Evolutionary conservation across 2,888 invertebrate genomes (phyloP).

Genomic region (Plebejus melissa): DNA sequence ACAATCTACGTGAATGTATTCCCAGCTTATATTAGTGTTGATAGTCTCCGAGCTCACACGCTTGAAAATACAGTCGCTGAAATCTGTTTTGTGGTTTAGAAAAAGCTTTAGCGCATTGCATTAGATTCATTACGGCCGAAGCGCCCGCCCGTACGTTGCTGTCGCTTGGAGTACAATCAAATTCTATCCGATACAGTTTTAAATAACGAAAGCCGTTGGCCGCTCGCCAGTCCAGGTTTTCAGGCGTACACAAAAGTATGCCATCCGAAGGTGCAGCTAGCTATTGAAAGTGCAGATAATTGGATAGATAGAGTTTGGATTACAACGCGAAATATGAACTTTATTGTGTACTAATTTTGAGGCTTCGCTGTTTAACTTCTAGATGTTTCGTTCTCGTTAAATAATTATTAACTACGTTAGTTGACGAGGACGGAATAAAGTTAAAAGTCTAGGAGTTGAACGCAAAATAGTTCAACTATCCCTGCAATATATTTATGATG

Average conservation of each 20-base stretch:
- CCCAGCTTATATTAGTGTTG: too few species aligned
- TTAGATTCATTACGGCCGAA: neutral
- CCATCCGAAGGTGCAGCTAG: neutral
- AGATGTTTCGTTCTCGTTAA: neutral
- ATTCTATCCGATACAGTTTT: neutral
- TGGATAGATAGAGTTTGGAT: neutral
- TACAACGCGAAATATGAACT: neutral
- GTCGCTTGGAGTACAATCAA: neutral
- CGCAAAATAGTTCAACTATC: neutral
- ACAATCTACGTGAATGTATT: too few species aligned
- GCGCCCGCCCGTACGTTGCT: neutral
- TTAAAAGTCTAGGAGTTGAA: neutral
- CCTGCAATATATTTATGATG: neutral
- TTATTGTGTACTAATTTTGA: neutral
- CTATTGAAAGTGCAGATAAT: neutral
- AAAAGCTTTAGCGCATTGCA: neutral
- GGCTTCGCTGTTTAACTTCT: neutral
- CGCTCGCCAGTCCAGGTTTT: slow-evolving; percentile 2
- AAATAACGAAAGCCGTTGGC: slow-evolving; percentile 10
- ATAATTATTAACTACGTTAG: neutral
- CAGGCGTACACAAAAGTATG: neutral
- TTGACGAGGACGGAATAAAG: neutral
- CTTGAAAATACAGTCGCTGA: neutral
- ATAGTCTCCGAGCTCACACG: too few species aligned
- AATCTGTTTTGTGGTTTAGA: neutral